phyloP scores from a whole-genome alignment of 1,140 invertebrate genomes.

The Venturia canescens region DNA sequence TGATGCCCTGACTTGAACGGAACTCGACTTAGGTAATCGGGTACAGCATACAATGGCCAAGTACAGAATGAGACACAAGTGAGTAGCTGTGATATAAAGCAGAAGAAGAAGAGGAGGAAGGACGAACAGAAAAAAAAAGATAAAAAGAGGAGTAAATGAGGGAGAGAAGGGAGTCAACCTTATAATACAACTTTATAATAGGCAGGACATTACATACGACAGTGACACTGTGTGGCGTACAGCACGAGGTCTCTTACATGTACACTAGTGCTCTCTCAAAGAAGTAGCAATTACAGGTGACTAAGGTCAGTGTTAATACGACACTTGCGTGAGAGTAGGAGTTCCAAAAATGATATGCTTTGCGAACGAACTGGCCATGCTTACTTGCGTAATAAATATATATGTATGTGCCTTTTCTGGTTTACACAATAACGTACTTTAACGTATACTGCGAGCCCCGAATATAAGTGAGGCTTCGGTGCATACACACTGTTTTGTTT shows the following conservation, averaged over 20 bases:
- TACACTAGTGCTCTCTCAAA: slow-evolving; percentile 43
- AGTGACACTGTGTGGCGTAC: slow-evolving; percentile 53
- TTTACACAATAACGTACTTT: slow-evolving; percentile 37
- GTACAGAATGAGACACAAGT: slow-evolving; percentile 20
- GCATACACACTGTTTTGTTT: too few species aligned
- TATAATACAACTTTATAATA: slow-evolving; percentile 55
- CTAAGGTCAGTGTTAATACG: slow-evolving; percentile 76
- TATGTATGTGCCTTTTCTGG: slow-evolving; percentile 31
- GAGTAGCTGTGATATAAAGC: slow-evolving; percentile 17
- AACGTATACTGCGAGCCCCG: background rate
- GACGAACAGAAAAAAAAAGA: background rate
- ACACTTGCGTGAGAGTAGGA: slow-evolving; percentile 73
- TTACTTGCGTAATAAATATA: slow-evolving; percentile 69
- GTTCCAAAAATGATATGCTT: slow-evolving; percentile 75
- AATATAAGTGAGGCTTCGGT: background rate
- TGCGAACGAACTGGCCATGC: slow-evolving; percentile 56
- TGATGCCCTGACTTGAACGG: background rate
- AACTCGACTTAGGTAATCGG: slow-evolving; percentile 15
- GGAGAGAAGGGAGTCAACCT: background rate
- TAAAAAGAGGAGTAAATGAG: background rate
- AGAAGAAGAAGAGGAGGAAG: background rate
- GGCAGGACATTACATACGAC: slow-evolving; percentile 60
- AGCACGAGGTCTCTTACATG: slow-evolving; percentile 51
- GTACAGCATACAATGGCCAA: background rate
- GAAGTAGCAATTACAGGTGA: slow-evolving; percentile 73